Evolutionary conservation across 2,888 invertebrate species (phyloP), one percentile per base, ranked within the genome.

Genomic region (Catocala sponsa): DNA sequence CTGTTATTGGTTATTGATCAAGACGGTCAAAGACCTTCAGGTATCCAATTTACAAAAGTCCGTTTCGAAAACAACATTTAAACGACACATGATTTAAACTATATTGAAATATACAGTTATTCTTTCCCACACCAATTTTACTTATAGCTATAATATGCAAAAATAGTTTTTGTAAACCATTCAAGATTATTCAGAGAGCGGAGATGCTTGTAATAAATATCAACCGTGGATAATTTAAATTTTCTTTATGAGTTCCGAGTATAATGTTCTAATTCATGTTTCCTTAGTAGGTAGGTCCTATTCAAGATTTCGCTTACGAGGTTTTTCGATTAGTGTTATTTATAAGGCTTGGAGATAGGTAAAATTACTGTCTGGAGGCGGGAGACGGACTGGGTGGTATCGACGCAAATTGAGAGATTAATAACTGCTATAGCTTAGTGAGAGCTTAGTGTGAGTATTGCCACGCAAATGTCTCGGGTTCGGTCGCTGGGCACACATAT

Each of bases 91-190:
- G 35, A 38, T 9, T 25, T 41, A 38, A 47, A 25, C 11, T 25
- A 15, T 50, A 25, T 61, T 58, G 46, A 15, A 49, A 59, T 38
- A 48, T 41, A 6, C 44, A 48, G 47, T 59, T 48, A 32, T 58
- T 59, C 38, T 59, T 71, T 74, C 74, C 65, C 72, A 68, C 68
- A 57, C 46, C 12, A 32, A 38, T 51, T 41, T 52, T 41, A 58
- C 12, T 58, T 46, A 68, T 59, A 61, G 48, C 10, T 63, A 5
- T 59, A 60, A 52, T 70, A 74, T 70, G 70, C 55, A 49, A 70
- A 70, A 49, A 38, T 12, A 6, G 9, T 50, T 52, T 50, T 59
- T 10, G 9, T 51, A 6, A 46, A 10, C 46, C 44, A 59, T 48
- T 43, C 15, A 64, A 56, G 51, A 64, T 59, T 63, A 41, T 57